Conservation (phyloP, 2,113 vertebrate genomes). For the Apistogramma diplotaenia region DNA sequence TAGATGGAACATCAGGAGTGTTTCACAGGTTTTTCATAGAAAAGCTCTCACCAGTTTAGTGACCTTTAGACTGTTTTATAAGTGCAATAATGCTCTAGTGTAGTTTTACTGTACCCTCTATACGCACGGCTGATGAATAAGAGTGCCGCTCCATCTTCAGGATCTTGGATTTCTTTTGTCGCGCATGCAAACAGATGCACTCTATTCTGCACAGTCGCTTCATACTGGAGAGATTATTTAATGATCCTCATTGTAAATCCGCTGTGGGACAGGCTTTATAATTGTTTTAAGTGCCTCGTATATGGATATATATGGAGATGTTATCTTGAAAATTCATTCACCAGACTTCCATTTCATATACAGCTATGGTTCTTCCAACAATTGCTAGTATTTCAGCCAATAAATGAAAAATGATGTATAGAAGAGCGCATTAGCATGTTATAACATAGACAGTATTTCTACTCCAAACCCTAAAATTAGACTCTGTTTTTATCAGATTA, state of each 20-base stretch:
- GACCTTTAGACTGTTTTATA: neutral
- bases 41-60: neutral
- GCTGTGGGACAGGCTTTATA: constrained; percentile 8
- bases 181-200: neutral
- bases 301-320: neutral
- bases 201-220: neutral
- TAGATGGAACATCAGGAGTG: neutral
- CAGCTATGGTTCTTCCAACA: neutral
- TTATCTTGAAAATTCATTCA: constrained; percentile 7
- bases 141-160: constrained; percentile 41
- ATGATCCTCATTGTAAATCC: constrained; percentile 5
- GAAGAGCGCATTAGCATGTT: neutral
- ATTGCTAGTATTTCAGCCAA: neutral
- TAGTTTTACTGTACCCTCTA: constrained; percentile 2
- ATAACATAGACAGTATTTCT: neutral
- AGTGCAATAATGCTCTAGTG: constrained; percentile 5
- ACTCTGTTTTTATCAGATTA: constrained; percentile 25
- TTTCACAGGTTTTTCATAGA: neutral
- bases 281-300: neutral
- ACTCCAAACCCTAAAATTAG: constrained; percentile 2
- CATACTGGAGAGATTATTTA: neutral
- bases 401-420: neutral
- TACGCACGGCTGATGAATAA: constrained; percentile 9
- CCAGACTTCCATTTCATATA: neutral
- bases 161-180: constrained; percentile 13